Evolutionary conservation across 1,140 invertebrate genomes (phyloP).

Genomic region (Ylistrum balloti): DNA sequence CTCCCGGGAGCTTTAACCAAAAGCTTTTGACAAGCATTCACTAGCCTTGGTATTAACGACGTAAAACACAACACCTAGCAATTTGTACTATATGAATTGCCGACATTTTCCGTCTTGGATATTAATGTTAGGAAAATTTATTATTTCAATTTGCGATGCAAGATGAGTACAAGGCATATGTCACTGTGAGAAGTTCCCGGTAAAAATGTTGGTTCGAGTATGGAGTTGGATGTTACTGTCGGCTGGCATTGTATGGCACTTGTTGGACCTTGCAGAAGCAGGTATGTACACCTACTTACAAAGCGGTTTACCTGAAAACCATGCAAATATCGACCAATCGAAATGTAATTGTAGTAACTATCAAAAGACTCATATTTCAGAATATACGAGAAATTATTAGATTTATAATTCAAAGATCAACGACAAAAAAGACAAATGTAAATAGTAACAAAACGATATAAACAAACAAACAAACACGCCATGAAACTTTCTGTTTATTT

Average conservation of each 20-base stretch:
- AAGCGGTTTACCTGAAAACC: too few relatives aligned
- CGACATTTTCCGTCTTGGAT: neutral
- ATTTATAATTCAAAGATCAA: too few relatives aligned
- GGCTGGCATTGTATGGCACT: neutral
- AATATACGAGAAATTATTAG: too few relatives aligned
- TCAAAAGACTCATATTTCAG: too few relatives aligned
- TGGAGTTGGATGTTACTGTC: neutral
- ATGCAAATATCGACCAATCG: too few relatives aligned
- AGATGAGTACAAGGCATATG: neutral
- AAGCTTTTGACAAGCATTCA: neutral
- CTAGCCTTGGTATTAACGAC: neutral
- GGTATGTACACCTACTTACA: neutral
- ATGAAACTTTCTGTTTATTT: too few relatives aligned
- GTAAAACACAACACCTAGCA: neutral
- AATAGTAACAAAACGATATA: too few relatives aligned
- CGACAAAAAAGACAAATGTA: too few relatives aligned
- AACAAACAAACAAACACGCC: too few relatives aligned
- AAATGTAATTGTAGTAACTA: too few relatives aligned
- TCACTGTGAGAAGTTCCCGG: neutral
- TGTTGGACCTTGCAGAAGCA: neutral
- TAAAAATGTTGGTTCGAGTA: neutral
- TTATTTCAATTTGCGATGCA: neutral
- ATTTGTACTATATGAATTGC: neutral
- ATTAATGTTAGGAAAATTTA: neutral
- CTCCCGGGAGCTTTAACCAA: conserved; percentile 20